A percentile compares a stretch with the other conserved stretches of the same genome.
Conservation (phyloP, 2,888 invertebrate genomes). For the Drosophila neonasuta region DNA sequence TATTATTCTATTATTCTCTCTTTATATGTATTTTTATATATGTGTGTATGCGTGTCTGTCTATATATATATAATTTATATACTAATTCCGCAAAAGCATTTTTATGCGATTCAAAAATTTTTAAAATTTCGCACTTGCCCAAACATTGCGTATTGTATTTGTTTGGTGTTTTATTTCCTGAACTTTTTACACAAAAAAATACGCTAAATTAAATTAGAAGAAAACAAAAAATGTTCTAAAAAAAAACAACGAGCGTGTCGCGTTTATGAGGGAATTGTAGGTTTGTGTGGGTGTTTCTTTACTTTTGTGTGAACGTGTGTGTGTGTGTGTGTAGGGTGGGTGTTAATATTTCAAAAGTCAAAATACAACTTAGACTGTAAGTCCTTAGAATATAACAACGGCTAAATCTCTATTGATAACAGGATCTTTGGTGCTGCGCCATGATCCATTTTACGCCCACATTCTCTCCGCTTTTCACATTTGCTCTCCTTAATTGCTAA, state of each 20-base stretch:
- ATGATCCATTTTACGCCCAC: slow-evolving; percentile 49
- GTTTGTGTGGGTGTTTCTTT: not conserved
- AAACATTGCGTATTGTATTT: slow-evolving; percentile 4
- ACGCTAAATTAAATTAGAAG: slow-evolving; percentile 35
- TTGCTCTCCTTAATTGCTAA: slow-evolving; percentile 8
- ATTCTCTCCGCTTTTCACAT: slow-evolving; percentile 1
- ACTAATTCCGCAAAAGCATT: slow-evolving; percentile 31
- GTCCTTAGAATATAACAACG: slow-evolving; percentile 37
- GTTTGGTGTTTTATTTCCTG: slow-evolving; percentile 16
- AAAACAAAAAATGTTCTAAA: slow-evolving; percentile 37
- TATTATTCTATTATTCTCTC: slow-evolving; percentile 6
- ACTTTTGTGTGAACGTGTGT: not conserved
- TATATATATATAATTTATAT: slow-evolving; percentile 6
- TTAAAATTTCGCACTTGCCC: slow-evolving; percentile 8
- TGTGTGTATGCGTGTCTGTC: slow-evolving; percentile 19
- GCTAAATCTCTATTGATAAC: slow-evolving; percentile 46
- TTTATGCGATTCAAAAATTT: slow-evolving; percentile 13
- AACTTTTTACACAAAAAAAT: slow-evolving; percentile 11
- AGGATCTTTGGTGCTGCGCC: slow-evolving; percentile 65
- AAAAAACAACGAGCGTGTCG: not conserved
- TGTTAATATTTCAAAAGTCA: slow-evolving; percentile 1
- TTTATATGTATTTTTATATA: slow-evolving; percentile 18
- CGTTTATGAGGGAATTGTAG: slow-evolving; percentile 17
- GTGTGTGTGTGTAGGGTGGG: slow-evolving; percentile 11
- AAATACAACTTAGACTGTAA: slow-evolving; percentile 23